These are phyloP conservation scores for Siniperca obscura DNA, from an alignment of 2,797 vertebrate species.

Conservation along the genomic window DNA sequence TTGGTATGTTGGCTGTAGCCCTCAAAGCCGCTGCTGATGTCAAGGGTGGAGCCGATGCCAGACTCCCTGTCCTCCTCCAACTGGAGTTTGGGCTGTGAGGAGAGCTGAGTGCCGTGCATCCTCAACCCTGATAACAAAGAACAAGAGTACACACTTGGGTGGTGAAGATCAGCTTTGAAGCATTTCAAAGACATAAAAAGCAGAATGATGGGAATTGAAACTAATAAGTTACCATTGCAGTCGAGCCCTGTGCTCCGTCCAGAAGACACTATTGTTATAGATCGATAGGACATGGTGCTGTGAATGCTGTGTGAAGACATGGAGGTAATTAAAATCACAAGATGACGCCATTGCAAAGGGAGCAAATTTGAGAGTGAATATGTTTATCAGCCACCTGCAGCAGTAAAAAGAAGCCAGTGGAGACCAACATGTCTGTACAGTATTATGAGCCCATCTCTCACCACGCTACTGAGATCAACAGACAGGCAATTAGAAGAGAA, in stretches of 20 bases:
- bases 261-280: constrained; percentile 70
- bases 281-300: constrained; percentile 71
- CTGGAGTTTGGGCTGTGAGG: constrained; percentile 71
- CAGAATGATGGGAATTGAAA: constrained; percentile 13
- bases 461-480: constrained; percentile 27
- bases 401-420: constrained; percentile 44
- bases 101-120: constrained; percentile 72
- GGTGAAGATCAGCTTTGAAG: background rate
- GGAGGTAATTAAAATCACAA: constrained; percentile 61
- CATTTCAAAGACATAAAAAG: constrained; percentile 23
- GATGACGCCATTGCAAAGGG: constrained; percentile 36
- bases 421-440: constrained; percentile 23
- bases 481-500: constrained; percentile 57
- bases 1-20: constrained; percentile 70
- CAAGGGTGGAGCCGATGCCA: constrained; percentile 82
- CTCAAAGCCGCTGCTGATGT: constrained; percentile 81
- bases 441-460: constrained; percentile 33
- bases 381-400: constrained; percentile 72
- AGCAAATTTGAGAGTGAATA: constrained; percentile 29
- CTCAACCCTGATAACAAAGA: constrained; percentile 64
- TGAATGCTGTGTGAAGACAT: constrained; percentile 47
- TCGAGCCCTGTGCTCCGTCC: constrained; percentile 41
- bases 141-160: background rate
- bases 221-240: constrained; percentile 67
- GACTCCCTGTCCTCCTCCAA: constrained; percentile 84